Percentiles rank a stretch among this genome's conserved stretches.
phyloP scores from a whole-genome alignment of 2,797 vertebrate genomes.

The Sarcophilus harrisii region DNA sequence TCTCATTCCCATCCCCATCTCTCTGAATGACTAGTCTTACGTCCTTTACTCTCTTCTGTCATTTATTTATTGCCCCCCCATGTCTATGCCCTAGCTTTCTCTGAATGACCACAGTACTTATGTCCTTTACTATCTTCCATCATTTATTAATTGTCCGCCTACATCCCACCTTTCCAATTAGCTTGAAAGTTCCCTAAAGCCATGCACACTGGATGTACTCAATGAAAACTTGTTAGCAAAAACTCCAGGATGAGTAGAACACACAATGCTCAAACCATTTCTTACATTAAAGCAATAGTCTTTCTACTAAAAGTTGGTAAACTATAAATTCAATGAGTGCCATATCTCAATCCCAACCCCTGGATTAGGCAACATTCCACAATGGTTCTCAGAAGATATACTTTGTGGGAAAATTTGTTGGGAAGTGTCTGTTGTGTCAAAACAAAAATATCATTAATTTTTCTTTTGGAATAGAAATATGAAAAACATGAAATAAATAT shows the following conservation, averaged over 20 bases:
- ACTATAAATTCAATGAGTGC: neutral
- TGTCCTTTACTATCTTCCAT: neutral
- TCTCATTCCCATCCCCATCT: neutral
- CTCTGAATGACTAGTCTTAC: neutral
- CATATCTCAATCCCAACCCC: neutral
- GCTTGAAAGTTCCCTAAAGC: neutral
- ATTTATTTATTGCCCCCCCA: neutral
- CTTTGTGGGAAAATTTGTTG: neutral
- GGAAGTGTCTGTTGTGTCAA: neutral
- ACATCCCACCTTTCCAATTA: neutral
- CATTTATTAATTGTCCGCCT: neutral
- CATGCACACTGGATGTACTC: neutral
- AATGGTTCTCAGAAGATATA: neutral
- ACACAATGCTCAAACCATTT: neutral
- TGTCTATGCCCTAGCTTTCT: neutral
- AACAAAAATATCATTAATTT: neutral
- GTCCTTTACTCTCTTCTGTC: neutral
- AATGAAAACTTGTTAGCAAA: neutral
- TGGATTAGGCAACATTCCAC: neutral
- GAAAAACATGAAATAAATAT: neutral
- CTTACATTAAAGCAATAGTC: neutral
- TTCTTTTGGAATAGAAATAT: neutral
- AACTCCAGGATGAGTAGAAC: neutral
- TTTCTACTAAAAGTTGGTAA: neutral
- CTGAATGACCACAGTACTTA: neutral